A percentile compares a stretch with the other conserved stretches of the same genome.
These are phyloP conservation scores for Xiphophorus couchianus DNA, from an alignment of 2,113 vertebrate species.

Conservation along the genomic window DNA sequence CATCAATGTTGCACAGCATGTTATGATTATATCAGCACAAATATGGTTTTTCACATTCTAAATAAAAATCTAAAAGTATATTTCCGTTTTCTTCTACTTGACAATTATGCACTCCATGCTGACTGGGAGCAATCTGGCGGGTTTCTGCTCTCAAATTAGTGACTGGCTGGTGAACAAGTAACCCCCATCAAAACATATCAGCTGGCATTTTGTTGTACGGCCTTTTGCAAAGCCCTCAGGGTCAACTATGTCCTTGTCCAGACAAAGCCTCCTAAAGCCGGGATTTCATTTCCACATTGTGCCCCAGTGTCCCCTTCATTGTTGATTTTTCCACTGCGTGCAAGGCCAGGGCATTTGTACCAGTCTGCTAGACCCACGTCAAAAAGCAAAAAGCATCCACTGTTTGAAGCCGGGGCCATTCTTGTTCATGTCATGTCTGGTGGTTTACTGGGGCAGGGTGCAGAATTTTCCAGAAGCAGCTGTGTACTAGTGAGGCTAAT, in stretches of 20 bases:
- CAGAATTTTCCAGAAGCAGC: constrained; percentile 98
- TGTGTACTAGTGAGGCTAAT: constrained; percentile 87
- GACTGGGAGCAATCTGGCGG: constrained; percentile 45
- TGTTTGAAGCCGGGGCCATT: constrained; percentile 65
- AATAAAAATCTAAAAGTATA: not conserved
- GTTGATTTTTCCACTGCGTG: constrained; percentile 77
- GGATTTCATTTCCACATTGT: constrained; percentile 76
- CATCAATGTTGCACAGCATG: not conserved
- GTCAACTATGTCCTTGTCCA: constrained; percentile 65
- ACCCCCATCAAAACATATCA: constrained; percentile 75
- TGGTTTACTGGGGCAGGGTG: constrained; percentile 86
- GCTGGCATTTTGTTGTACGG: constrained; percentile 69
- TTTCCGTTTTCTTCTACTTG: not conserved
- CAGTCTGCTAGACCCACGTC: constrained; percentile 71
- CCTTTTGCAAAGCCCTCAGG: constrained; percentile 71
- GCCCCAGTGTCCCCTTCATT: constrained; percentile 68
- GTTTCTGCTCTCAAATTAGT: constrained; percentile 64
- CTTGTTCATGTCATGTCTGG: constrained; percentile 88
- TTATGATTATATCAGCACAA: not conserved
- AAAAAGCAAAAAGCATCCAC: constrained; percentile 70
- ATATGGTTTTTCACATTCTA: not conserved
- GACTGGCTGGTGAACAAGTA: constrained; percentile 71
- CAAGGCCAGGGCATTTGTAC: constrained; percentile 74
- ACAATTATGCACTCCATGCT: constrained; percentile 5
- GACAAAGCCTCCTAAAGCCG: constrained; percentile 74